A percentile compares a stretch with the other conserved stretches of the same genome.
phyloP scores from a whole-genome alignment of 2,797 vertebrate genomes.

The Microctenopoma stevenorrisi region DNA sequence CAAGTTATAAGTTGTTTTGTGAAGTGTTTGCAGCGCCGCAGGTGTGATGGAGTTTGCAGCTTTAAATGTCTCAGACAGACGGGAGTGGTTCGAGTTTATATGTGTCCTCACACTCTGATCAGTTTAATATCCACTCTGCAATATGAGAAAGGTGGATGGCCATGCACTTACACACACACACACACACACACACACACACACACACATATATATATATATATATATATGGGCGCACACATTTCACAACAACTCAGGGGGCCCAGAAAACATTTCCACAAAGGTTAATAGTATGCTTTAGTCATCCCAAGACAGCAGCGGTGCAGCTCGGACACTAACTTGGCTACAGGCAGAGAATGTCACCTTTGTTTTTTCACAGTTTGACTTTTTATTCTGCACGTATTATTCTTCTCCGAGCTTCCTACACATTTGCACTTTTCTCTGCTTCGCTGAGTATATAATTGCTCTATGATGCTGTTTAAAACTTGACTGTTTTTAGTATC shows the following conservation, averaged over 20 bases:
- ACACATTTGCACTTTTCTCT: slow-evolving; percentile 21
- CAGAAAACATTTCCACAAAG: slow-evolving; percentile 63
- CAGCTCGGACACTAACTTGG: slow-evolving; percentile 54
- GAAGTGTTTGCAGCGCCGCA: neutral
- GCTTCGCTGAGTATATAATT: slow-evolving; percentile 38
- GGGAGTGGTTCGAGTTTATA: neutral
- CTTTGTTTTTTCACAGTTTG: slow-evolving; percentile 59
- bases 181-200: neutral
- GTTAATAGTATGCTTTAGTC: slow-evolving; percentile 73
- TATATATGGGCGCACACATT: neutral
- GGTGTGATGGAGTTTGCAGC: slow-evolving; percentile 22
- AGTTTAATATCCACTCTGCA: slow-evolving; percentile 25
- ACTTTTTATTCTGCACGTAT: slow-evolving; percentile 52
- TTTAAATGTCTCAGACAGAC: slow-evolving; percentile 4
- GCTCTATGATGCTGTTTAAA: slow-evolving; percentile 12
- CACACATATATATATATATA: neutral
- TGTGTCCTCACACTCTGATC: neutral
- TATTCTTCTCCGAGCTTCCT: slow-evolving; percentile 33
- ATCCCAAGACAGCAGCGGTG: slow-evolving; percentile 40
- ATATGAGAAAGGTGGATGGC: slow-evolving; percentile 3
- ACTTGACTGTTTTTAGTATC: slow-evolving; percentile 12
- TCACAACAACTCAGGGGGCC: slow-evolving; percentile 21
- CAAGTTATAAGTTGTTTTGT: neutral
- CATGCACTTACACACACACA: slow-evolving; percentile 16
- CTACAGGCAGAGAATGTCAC: slow-evolving; percentile 63